A percentile compares a stretch with the other conserved stretches of the same genome.
These are phyloP conservation scores for Cryptotermes secundus DNA, from an alignment of 1,140 invertebrate species.

Conservation along the genomic window DNA sequence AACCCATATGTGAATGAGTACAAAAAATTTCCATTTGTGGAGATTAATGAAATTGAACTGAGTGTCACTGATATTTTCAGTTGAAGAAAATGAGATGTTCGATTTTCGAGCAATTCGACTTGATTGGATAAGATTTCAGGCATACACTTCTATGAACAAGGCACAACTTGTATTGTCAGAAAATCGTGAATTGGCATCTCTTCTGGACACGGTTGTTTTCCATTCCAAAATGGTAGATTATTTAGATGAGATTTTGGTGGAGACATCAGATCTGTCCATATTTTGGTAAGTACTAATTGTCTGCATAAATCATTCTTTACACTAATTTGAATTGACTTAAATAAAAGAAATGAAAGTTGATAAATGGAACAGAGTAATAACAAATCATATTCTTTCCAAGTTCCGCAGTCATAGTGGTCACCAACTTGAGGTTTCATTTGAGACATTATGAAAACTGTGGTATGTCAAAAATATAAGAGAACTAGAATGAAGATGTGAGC, in stretches of 20 bases:
- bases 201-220: conserved; percentile 94
- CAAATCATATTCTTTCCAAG: no score
- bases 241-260: conserved; percentile 94
- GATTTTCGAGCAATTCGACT: conserved; percentile 92
- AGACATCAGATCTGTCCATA: conserved; percentile 95
- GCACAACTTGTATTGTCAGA: conserved; percentile 81
- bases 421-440: no score
- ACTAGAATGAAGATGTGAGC: no score
- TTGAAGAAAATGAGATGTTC: conserved; percentile 95
- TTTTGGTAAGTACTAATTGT: conserved; percentile 66
- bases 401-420: no score
- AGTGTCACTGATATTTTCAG: conserved; percentile 49
- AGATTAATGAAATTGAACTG: neutral
- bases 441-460: no score
- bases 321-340: no score
- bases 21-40: no score
- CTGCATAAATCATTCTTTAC: no score
- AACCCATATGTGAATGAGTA: no score
- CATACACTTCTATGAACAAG: conserved; percentile 86
- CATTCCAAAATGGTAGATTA: conserved; percentile 99
- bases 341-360: no score
- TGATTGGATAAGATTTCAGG: conserved; percentile 97
- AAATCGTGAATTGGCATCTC: conserved; percentile 81
- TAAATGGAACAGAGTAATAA: no score
- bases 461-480: no score